Evolutionary conservation across 2,113 vertebrate genomes (phyloP).

Genomic region (zebrafish (Danio rerio)): GRCz12tu NC_133187.1:32520001-32520500

Average conservation of each 20-base stretch:
- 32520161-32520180: slow-evolving; percentile 49
- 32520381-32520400: background rate
- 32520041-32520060: slow-evolving; percentile 41
- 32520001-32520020: slow-evolving; percentile 34
- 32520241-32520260: slow-evolving; percentile 16
- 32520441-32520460: background rate
- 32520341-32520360: background rate
- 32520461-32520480: background rate
- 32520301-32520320: slow-evolving; percentile 21
- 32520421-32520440: background rate
- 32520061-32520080: slow-evolving; percentile 31
- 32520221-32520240: slow-evolving; percentile 37
- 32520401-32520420: background rate
- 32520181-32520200: slow-evolving; percentile 41
- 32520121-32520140: slow-evolving; percentile 20
- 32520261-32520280: background rate
- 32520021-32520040: slow-evolving; percentile 26
- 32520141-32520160: slow-evolving; percentile 50
- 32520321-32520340: slow-evolving; percentile 12
- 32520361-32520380: background rate
- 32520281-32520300: slow-evolving; percentile 17
- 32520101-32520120: slow-evolving; percentile 42
- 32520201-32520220: slow-evolving; percentile 22
- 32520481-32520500: background rate
- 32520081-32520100: slow-evolving; percentile 44